Base-by-base conservation (phyloP, 1,140 invertebrate species). In the Eciton burchellii region DNA sequence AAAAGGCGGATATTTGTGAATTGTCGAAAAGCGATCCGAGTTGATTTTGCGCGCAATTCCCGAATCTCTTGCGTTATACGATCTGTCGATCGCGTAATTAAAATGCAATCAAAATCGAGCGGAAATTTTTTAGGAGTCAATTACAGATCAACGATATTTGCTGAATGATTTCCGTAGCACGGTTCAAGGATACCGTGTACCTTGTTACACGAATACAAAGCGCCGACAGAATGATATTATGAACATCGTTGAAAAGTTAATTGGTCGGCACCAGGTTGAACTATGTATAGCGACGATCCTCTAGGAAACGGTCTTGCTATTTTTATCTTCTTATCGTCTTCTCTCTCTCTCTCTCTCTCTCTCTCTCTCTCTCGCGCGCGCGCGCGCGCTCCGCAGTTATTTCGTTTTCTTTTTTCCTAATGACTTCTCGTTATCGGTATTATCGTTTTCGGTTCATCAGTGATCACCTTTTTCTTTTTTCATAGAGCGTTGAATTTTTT, bases 201-300 rank as follows among this genome's bases (percentile, higher is more conserved):
- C 74, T 54, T 79, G 56, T 35, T 79, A 70, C 68, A 79, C 74
- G 70, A 70, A 79, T 79, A 43, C 74, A 14, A 35, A 6, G 4
- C 43, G 19, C 26, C 9, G 19, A 63, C 0, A 6, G 26, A 52
- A 12, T 16, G n/a, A n/a, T n/a, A 29, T 63, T n/a, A 14, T 14
- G 65, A 29, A n/a, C 47, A 35, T 79, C 70, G 63, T 49, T 8
- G 74, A 63, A 79, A 70, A 63, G 52, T 79, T 56, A 79, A 79
- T 56, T 79, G 63, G 49, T 29, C 24, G 35, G 16, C 63, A 56
- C 62, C 43, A 45, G 59, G 5, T 60, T 35, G n/a, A 54, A 45
- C 74, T 79, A 79, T 79, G 62, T 70, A 68, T 77, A 77, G 45
- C 49, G 19, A 54, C 63, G 56, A 56, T 79, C 24, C 41, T 59